Evolutionary conservation across 2,113 vertebrate species (phyloP).

Genomic region (Scophthalmus maximus): DNA sequence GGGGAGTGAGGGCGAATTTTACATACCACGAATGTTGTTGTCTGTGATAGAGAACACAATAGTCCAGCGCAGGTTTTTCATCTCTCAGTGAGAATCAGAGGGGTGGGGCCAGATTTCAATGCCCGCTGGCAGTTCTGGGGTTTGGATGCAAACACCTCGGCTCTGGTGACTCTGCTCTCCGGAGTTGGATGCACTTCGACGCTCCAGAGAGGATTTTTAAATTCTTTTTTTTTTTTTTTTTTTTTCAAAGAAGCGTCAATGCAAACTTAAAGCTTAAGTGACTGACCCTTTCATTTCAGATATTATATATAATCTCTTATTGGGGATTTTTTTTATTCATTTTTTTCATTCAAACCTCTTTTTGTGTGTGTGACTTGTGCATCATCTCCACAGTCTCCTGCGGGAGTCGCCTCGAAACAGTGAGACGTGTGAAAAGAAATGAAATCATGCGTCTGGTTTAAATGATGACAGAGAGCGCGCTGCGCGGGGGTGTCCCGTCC

Average conservation of each 20-base stretch:
- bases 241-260: not conserved
- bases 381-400: conserved; percentile 3
- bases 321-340: not conserved
- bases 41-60: conserved; percentile 6
- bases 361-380: conserved; percentile 9
- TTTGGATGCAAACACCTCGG: conserved; percentile 79
- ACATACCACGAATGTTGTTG: no score
- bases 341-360: not conserved
- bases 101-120: conserved; percentile 74
- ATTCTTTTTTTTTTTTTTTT: not conserved
- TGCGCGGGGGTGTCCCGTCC: conserved; percentile 56
- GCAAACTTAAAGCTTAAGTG: no score
- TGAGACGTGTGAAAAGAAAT: conserved; percentile 33
- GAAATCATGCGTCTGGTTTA: conserved; percentile 53
- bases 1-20: no score
- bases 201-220: conserved; percentile 73
- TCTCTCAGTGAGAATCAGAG: conserved; percentile 49
- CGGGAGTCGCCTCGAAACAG: conserved; percentile 24
- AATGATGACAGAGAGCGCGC: conserved; percentile 55
- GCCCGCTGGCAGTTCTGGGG: conserved; percentile 67
- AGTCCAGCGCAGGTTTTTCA: conserved; percentile 74
- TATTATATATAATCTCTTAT: not conserved
- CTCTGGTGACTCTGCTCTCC: conserved; percentile 55
- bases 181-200: conserved; percentile 77
- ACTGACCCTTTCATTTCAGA: no score